These are phyloP conservation scores for Portevinia maculata DNA, from an alignment of 2,888 invertebrate genomes.

Conservation along the genomic window DNA sequence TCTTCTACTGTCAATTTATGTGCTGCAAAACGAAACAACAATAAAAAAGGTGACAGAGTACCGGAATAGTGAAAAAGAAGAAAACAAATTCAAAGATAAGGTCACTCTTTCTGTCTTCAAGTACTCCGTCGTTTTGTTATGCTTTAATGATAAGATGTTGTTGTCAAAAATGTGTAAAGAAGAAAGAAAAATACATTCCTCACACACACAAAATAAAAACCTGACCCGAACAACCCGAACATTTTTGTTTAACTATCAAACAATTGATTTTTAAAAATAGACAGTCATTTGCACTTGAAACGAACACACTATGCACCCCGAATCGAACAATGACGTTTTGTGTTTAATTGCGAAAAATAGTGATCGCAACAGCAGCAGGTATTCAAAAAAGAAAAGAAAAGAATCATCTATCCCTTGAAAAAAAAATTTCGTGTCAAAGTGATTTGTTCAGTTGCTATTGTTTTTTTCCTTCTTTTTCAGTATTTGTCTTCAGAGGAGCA, in stretches of 20 bases:
- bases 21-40: constrained; percentile 37
- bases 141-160: constrained; percentile 38
- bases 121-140: constrained; percentile 32
- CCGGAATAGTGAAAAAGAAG: background rate
- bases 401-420: background rate
- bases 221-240: constrained; percentile 12
- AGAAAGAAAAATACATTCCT: background rate
- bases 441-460: constrained; percentile 38
- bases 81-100: constrained; percentile 14
- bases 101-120: constrained; percentile 3
- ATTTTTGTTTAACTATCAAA: constrained; percentile 39
- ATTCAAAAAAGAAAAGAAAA: background rate
- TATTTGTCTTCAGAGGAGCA: constrained; percentile 11
- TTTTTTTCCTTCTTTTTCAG: background rate
- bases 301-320: constrained; percentile 27
- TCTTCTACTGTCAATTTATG: constrained; percentile 33
- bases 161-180: no score
- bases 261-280: constrained; percentile 43
- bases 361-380: constrained; percentile 42
- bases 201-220: constrained; percentile 18
- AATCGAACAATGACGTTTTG: constrained; percentile 29
- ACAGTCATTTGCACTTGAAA: constrained; percentile 29
- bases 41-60: constrained; percentile 18
- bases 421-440: constrained; percentile 23
- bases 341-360: constrained; percentile 31